Evolutionary conservation across 2,113 vertebrate species (phyloP).

Genomic region (Columba janthina): DNA sequence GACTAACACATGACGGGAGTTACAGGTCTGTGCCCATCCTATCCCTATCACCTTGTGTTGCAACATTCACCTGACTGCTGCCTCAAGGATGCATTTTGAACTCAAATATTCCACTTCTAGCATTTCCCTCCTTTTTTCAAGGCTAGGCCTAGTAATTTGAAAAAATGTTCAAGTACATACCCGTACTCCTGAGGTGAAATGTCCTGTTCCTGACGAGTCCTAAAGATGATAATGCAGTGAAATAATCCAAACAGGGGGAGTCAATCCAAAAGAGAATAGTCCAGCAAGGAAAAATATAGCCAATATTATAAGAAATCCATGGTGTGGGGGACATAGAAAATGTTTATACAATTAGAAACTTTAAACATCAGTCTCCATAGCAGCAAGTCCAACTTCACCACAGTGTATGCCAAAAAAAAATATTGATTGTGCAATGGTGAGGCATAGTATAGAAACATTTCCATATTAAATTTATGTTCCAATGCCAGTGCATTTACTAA

Average conservation of each 20-base stretch:
- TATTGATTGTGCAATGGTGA: conserved; percentile 80
- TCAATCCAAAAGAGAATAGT: conserved; percentile 87
- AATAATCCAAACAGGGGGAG: conserved; percentile 87
- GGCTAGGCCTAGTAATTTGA: conserved; percentile 74
- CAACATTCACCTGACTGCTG: not conserved
- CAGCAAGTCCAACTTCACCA: conserved; percentile 82
- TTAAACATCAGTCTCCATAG: conserved; percentile 83
- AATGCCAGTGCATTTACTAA: conserved; percentile 83
- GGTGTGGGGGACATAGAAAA: conserved; percentile 84
- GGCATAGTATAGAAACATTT: conserved; percentile 83
- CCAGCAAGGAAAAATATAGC: conserved; percentile 87
- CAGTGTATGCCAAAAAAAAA: conserved; percentile 78
- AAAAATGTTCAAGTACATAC: conserved; percentile 83
- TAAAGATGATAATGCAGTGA: conserved; percentile 88
- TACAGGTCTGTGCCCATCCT: not conserved
- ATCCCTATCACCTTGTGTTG: not conserved
- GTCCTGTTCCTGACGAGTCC: conserved; percentile 86
- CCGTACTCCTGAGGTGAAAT: conserved; percentile 86
- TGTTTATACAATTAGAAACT: conserved; percentile 85
- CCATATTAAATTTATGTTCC: conserved; percentile 77
- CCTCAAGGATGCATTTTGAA: not conserved
- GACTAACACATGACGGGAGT: not conserved
- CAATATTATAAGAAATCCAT: conserved; percentile 86
- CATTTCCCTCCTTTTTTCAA: conserved; percentile 47
- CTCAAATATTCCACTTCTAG: conserved; percentile 12